phyloP scores from a whole-genome alignment of 2,113 vertebrate genomes.

The Trinectes maculatus region DNA sequence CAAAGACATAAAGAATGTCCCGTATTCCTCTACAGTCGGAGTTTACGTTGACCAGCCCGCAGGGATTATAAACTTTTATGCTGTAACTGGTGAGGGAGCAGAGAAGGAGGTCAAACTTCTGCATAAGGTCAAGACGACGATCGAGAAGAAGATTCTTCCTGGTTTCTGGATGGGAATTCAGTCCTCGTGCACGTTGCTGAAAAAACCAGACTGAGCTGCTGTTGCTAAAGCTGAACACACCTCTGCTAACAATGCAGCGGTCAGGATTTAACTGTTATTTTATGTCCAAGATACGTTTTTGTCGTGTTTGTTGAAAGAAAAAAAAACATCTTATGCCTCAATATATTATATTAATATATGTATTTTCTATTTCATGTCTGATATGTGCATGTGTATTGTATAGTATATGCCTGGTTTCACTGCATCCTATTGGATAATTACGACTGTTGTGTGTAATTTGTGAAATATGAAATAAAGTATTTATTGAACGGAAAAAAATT shows the following conservation, averaged over 20 bases:
- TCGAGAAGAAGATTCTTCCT: conserved; percentile 56
- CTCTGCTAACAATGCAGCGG: not conserved
- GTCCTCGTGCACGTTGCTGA: conserved; percentile 57
- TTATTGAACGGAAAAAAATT: not conserved
- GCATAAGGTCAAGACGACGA: conserved; percentile 36
- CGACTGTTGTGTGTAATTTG: not conserved
- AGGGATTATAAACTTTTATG: conserved; percentile 57
- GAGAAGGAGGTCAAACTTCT: conserved; percentile 51
- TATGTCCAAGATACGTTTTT: too few species aligned
- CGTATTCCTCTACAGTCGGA: conserved; percentile 44
- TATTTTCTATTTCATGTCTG: conserved; percentile 28
- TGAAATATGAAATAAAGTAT: conserved; percentile 43
- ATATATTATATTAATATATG: too few species aligned
- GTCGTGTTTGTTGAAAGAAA: too few species aligned
- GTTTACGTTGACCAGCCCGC: conserved; percentile 72
- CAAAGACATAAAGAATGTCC: conserved; percentile 36
- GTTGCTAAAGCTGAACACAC: not conserved
- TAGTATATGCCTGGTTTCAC: not conserved
- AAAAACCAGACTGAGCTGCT: conserved; percentile 37
- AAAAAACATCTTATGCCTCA: too few species aligned
- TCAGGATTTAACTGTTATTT: too few species aligned
- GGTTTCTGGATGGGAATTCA: conserved; percentile 70
- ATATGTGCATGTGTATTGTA: not conserved
- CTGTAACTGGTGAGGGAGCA: conserved; percentile 25
- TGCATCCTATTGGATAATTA: not conserved